phyloP scores from a whole-genome alignment of 2,113 vertebrate genomes.

The Amblyopsis rosae region DNA sequence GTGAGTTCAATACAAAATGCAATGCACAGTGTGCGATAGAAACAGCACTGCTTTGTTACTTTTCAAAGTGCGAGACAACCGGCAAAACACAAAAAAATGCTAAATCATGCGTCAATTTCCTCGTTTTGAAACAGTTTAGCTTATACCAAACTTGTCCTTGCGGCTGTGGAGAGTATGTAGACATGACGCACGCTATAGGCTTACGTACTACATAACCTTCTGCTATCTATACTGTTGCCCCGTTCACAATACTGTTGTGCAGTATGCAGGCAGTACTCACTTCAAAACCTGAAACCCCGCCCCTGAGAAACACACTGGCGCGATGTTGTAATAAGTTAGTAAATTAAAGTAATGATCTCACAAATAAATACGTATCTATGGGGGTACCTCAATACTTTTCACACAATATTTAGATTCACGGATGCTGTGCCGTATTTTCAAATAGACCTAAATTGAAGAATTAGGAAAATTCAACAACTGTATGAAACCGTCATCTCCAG shows the following conservation, averaged over 20 bases:
- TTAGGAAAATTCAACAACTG: not conserved
- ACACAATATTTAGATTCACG: too few species aligned
- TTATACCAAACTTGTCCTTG: not conserved
- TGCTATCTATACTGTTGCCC: not conserved
- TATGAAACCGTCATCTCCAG: too few species aligned
- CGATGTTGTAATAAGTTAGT: not conserved
- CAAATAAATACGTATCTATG: too few species aligned
- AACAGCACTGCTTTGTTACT: too few species aligned
- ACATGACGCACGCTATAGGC: not conserved
- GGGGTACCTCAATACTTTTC: too few species aligned
- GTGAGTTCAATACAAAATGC: not conserved
- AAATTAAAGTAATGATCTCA: not conserved
- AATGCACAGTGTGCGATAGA: not conserved
- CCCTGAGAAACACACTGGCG: constrained; percentile 8
- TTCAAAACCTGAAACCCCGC: constrained; percentile 62
- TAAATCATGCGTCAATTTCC: not conserved
- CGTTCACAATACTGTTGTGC: not conserved
- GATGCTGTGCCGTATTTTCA: too few species aligned
- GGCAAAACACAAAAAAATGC: too few species aligned
- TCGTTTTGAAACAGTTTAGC: not conserved
- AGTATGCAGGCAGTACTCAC: not conserved
- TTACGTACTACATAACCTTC: not conserved
- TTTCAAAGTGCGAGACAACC: too few species aligned
- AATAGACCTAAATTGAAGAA: too few species aligned
- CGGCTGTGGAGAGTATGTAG: not conserved